phyloP scores from a whole-genome alignment of 2,797 vertebrate species.

The Lutjanus argentimaculatus region DNA sequence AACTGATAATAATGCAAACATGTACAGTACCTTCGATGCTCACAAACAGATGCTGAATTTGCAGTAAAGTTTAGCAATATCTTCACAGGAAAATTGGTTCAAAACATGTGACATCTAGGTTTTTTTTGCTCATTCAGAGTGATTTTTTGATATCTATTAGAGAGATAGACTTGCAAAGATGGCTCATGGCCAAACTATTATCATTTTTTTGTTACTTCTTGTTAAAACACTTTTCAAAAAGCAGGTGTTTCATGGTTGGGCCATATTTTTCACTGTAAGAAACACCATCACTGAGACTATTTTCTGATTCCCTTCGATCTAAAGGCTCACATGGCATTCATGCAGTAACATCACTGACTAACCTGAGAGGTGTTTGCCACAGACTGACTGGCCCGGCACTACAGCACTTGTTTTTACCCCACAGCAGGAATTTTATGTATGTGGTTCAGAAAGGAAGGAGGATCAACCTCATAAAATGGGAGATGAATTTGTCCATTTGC shows the following conservation, averaged over 20 bases:
- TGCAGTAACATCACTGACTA: too few species aligned
- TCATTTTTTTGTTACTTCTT: neutral
- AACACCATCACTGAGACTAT: too few species aligned
- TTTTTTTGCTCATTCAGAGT: neutral
- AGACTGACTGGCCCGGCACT: too few species aligned
- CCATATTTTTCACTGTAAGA: too few species aligned
- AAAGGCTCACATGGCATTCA: too few species aligned
- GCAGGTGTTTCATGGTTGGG: neutral
- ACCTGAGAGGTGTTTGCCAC: too few species aligned
- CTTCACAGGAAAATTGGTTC: neutral
- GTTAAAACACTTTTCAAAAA: neutral
- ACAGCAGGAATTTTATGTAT: too few species aligned
- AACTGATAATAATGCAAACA: conserved; percentile 46
- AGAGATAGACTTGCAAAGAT: neutral
- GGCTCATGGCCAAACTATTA: neutral
- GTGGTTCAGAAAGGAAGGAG: too few species aligned
- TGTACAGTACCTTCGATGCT: conserved; percentile 42
- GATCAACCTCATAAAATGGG: too few species aligned
- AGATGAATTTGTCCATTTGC: too few species aligned
- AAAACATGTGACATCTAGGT: conserved; percentile 12
- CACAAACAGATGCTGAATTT: conserved; percentile 38
- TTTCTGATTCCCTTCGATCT: too few species aligned
- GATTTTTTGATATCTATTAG: neutral
- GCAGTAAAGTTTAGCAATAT: conserved; percentile 21
- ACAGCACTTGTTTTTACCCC: too few species aligned